These are phyloP conservation scores for Ectropis crepuscularia DNA, from an alignment of 2,888 invertebrate genomes.

Conservation along the genomic window DNA sequence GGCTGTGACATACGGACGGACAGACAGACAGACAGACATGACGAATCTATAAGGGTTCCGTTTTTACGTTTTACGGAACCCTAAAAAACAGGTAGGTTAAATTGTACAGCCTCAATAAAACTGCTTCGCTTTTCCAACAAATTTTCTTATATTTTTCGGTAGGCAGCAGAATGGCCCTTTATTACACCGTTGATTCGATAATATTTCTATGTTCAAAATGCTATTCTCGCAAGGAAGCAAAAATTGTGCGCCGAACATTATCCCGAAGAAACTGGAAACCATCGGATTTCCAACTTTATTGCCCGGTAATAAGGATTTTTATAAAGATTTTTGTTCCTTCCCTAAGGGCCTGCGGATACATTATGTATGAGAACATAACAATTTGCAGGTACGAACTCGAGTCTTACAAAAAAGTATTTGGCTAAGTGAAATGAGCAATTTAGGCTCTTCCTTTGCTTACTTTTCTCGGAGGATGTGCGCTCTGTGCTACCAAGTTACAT, in stretches of 20 bases:
- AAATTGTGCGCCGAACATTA: conserved; percentile 14
- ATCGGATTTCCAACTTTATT: conserved; percentile 15
- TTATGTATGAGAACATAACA: conserved; percentile 30
- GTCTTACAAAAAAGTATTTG: conserved; percentile 28
- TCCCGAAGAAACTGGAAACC: neutral
- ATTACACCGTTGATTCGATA: conserved; percentile 14
- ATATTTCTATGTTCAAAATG: conserved; percentile 19
- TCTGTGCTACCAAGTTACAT: too few species aligned
- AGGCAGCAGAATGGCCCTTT: conserved; percentile 2
- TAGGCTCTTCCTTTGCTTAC: conserved; percentile 12
- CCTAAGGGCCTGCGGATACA: conserved; percentile 15
- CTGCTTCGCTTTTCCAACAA: neutral
- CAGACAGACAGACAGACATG: too few species aligned
- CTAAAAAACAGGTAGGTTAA: too few species aligned
- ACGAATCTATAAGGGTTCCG: too few species aligned
- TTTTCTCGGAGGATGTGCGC: conserved; percentile 4
- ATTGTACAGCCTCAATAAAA: neutral
- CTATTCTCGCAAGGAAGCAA: conserved; percentile 21
- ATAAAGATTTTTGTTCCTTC: neutral
- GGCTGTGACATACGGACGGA: too few species aligned
- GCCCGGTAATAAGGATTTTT: neutral
- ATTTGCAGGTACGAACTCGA: conserved; percentile 25
- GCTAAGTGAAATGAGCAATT: conserved; percentile 32
- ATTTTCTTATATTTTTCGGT: neutral
- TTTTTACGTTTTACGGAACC: too few species aligned